These are phyloP conservation scores for Chloroclystis v-ata DNA, from an alignment of 2,888 invertebrate genomes.

Conservation along the genomic window DNA sequence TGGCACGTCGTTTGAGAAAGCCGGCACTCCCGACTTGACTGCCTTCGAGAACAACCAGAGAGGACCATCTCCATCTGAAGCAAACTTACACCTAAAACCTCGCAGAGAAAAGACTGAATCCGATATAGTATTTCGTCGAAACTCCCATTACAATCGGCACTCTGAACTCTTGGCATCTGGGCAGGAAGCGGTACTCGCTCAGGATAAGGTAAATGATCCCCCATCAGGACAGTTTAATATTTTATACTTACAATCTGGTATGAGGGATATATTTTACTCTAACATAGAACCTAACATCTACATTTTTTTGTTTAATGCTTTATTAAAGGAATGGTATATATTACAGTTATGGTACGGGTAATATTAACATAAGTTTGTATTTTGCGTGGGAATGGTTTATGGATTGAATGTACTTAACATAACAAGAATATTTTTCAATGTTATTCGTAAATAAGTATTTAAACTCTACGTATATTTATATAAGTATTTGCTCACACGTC, in stretches of 20 bases:
- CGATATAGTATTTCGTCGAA: constrained; percentile 86
- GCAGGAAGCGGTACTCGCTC: constrained; percentile 78
- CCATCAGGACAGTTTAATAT: constrained; percentile 69
- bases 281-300: constrained; percentile 67
- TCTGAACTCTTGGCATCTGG: constrained; percentile 65
- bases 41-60: constrained; percentile 50
- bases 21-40: constrained; percentile 61
- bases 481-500: constrained; percentile 63
- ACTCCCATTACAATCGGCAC: constrained; percentile 68
- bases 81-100: constrained; percentile 76
- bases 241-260: constrained; percentile 63
- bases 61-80: constrained; percentile 42
- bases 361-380: constrained; percentile 33
- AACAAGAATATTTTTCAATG: constrained; percentile 15
- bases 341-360: constrained; percentile 44
- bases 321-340: constrained; percentile 39
- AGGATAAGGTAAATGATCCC: constrained; percentile 73
- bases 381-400: constrained; percentile 49
- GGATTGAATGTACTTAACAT: constrained; percentile 27
- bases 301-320: constrained; percentile 46
- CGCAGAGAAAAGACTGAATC: constrained; percentile 94
- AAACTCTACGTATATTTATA: constrained; percentile 4
- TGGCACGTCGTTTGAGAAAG: constrained; percentile 56
- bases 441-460: constrained; percentile 9
- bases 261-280: constrained; percentile 62